A percentile compares a stretch with the other conserved stretches of the same genome.
Evolutionary conservation across 2,888 invertebrate species (phyloP).

Genomic region (Zhuqinia jingwanae): DNA sequence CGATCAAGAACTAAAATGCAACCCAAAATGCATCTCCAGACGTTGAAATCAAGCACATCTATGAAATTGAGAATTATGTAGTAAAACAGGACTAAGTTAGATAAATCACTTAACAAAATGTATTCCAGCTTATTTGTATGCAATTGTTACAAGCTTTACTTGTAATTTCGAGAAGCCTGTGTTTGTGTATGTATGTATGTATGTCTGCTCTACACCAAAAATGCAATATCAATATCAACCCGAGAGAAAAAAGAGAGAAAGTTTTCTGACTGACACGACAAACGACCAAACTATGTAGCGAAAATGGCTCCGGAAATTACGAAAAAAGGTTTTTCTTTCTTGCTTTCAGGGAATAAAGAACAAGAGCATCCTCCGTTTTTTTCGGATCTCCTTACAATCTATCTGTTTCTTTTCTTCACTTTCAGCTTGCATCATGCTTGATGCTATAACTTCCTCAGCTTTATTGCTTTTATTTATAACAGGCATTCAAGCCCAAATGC

Average conservation of each 20-base stretch:
- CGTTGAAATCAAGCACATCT: no score
- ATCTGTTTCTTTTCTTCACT: slow-evolving; percentile 6
- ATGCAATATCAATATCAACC: slow-evolving; percentile 12
- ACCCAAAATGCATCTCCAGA: no score
- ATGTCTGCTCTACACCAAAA: slow-evolving; percentile 21
- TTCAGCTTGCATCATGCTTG: neutral
- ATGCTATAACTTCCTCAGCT: slow-evolving; percentile 12
- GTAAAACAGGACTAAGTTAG: no score
- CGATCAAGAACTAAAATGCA: no score
- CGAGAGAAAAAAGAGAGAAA: slow-evolving; percentile 11
- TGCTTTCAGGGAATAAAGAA: slow-evolving; percentile 51
- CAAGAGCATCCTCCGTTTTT: slow-evolving; percentile 29
- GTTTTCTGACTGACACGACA: slow-evolving; percentile 65
- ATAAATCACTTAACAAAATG: no score
- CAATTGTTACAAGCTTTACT: neutral
- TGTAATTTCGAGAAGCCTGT: neutral
- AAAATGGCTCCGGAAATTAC: slow-evolving; percentile 77
- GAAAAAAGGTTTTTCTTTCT: slow-evolving; percentile 66
- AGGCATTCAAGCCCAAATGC: slow-evolving; percentile 31
- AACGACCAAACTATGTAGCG: slow-evolving; percentile 72
- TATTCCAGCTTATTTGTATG: slow-evolving; percentile 34
- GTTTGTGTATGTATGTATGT: neutral
- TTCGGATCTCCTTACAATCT: slow-evolving; percentile 19
- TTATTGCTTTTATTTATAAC: slow-evolving; percentile 39
- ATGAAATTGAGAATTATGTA: no score